Conservation (phyloP, 37 sponge, comb jelly and placozoan genomes). For the Eunapius fragilis region DNA sequence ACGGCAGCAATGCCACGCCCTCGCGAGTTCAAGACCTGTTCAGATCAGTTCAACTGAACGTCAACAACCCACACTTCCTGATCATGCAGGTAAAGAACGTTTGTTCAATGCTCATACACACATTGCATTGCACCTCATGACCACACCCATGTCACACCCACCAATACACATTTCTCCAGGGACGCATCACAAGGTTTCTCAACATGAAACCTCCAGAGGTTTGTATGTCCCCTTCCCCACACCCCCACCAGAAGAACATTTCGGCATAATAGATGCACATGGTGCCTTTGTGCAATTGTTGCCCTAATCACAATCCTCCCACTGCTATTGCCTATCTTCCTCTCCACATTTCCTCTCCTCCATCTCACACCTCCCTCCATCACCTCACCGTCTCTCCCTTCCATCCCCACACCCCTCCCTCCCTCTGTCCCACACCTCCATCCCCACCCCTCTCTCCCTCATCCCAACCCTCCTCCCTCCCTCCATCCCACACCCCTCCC, state of each 20-base stretch:
- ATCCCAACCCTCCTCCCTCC: too few species aligned
- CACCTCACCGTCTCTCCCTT: background rate
- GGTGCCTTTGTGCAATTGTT: too few species aligned
- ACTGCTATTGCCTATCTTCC: too few species aligned
- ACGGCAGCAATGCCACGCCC: constrained; percentile 94
- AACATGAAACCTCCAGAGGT: constrained; percentile 99
- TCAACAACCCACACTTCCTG: constrained; percentile 99
- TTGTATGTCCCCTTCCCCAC: background rate
- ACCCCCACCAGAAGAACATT: too few species aligned
- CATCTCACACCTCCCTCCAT: background rate
- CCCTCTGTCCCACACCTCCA: background rate
- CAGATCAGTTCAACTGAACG: constrained; percentile 95
- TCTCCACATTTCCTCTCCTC: too few species aligned
- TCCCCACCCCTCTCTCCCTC: background rate
- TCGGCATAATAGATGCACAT: too few species aligned
- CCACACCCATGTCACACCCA: background rate
- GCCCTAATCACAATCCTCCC: too few species aligned
- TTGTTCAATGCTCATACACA: too few species aligned
- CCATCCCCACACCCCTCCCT: background rate
- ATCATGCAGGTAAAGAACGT: constrained; percentile 95
- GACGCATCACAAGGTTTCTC: constrained; percentile 69
- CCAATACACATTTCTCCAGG: background rate
- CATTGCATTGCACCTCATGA: too few species aligned
- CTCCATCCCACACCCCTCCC: too few species aligned
- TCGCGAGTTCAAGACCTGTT: constrained; percentile 96